Evolutionary conservation across 2,113 vertebrate genomes (phyloP), one percentile per base, ranked within the genome.

Genomic region (Diadophis punctatus): DNA sequence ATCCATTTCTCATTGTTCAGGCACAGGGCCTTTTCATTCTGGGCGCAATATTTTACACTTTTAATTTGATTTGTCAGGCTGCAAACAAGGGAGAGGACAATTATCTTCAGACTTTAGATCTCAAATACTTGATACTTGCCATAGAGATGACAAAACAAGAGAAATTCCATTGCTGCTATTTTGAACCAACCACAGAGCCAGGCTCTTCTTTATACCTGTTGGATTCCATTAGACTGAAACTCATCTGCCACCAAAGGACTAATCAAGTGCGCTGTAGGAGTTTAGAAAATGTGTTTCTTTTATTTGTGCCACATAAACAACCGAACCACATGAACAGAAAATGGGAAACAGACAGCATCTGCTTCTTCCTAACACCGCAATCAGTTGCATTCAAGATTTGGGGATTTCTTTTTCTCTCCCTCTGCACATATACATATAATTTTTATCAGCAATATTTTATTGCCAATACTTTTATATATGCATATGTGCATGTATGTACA

Each of bases 371-470:
- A 92, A 94, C 96, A 92, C n/a, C 91, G 90, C 90, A 95, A 93
- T 95, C 94, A 93, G 22, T 88, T 95, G 88, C 51, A 94, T 95
- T 95, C 93, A 94, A 91, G 95, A 43, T 43, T 39, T 39, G 1
- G 16, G 8, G 68, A 39, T 39, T 20, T 39, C 16, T 80, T 34
- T 80, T 1, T 80, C 34, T 80, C 11, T 68, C 12, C 5, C 46
- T 68, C 30, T 68, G 30, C 30, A n/a, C 0, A n/a, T 16, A 68
- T 68, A 90, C 89, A 95, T 95, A 94, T 97, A 95, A 95, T 96
- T 93, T 94, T 74, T 90, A 94, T 95, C 95, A 88, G 96, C 96
- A 97, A 95, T 93, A 96, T 93, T 97, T 97, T 96, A 94, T 51
- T 87, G 97, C 14, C 18, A 12, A 74, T 55, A 55, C 16, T 92